Evolutionary conservation across 1,140 invertebrate species (phyloP).

Genomic region (Ceratina calcarata): DNA sequence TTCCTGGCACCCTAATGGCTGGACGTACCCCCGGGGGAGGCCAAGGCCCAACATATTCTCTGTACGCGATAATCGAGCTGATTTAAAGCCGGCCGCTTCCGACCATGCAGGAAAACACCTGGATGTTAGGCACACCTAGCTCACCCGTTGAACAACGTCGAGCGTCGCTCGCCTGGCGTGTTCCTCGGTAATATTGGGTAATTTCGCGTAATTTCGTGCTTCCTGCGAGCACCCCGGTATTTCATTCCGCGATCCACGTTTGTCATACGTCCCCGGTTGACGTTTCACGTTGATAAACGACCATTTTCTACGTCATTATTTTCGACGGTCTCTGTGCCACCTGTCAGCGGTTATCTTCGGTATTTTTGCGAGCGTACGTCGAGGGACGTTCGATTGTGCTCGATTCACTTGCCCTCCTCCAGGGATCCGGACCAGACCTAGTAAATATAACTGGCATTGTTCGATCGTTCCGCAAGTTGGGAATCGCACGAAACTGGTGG

Average conservation of each 20-base stretch:
- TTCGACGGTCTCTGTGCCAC: constrained; percentile 6
- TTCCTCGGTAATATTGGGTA: constrained; percentile 70
- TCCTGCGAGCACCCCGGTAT: constrained; percentile 64
- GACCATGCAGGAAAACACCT: constrained; percentile 73
- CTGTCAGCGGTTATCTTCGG: constrained; percentile 20
- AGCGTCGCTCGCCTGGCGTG: constrained; percentile 63
- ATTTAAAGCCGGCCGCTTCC: constrained; percentile 74
- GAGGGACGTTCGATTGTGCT: not conserved
- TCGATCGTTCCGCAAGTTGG: not conserved
- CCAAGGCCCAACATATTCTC: constrained; percentile 63
- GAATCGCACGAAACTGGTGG: too few relatives aligned
- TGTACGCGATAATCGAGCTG: constrained; percentile 76
- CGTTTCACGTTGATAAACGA: constrained; percentile 34
- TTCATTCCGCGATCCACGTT: constrained; percentile 48
- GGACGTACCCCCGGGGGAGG: constrained; percentile 49
- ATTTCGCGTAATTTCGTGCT: constrained; percentile 73
- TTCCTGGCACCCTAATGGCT: constrained; percentile 72
- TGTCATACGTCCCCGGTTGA: constrained; percentile 42
- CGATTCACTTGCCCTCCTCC: not conserved
- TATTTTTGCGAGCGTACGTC: not conserved
- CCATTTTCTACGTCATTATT: constrained; percentile 37
- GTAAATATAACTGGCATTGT: not conserved
- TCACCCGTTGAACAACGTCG: constrained; percentile 45
- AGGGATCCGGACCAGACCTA: not conserved
- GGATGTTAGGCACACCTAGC: constrained; percentile 70